Conservation (phyloP, 2,797 vertebrate genomes). For the Platalea minor region DNA sequence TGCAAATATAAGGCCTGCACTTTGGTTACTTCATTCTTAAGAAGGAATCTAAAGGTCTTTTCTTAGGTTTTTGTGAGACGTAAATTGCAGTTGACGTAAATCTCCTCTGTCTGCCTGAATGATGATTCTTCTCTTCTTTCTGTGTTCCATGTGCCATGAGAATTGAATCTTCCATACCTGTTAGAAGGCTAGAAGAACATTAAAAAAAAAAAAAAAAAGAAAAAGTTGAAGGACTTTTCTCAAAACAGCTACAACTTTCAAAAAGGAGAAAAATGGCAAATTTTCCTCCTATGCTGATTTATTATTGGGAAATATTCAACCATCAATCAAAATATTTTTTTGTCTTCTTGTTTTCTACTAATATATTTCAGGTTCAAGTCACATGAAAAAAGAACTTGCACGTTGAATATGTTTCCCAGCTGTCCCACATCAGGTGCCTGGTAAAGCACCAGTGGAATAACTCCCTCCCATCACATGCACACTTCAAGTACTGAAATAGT, state of each 20-base stretch:
- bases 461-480: neutral
- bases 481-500: neutral
- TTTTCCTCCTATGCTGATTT: neutral
- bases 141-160: neutral
- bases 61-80: neutral
- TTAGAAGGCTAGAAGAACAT: conserved; percentile 10
- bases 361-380: neutral
- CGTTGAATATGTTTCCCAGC: neutral
- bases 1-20: neutral
- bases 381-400: neutral
- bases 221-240: neutral
- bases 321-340: neutral
- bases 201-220: neutral
- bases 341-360: neutral
- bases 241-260: neutral
- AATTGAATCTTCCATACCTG: neutral
- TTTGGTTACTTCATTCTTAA: neutral
- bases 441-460: neutral
- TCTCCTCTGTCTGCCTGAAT: neutral
- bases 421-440: neutral
- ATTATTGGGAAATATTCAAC: neutral
- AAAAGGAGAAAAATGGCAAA: neutral
- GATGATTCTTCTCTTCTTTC: neutral
- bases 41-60: neutral
- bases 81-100: conserved; percentile 58